Conservation (phyloP, 2,888 invertebrate genomes). For the Drosophila kambysellisi region DNA sequence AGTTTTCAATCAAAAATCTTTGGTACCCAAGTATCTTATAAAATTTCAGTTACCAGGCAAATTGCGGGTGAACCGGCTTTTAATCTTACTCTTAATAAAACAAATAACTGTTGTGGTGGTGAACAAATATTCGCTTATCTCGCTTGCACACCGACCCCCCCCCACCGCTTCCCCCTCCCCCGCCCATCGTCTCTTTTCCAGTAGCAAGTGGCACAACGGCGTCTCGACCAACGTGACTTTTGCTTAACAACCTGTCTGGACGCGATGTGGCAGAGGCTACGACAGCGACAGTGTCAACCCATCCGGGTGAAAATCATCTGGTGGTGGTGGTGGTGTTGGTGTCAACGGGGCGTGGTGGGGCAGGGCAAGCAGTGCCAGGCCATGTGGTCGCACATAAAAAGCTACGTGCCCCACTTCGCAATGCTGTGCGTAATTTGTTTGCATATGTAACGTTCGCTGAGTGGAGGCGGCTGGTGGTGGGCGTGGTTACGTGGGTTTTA, state of each 20-base stretch:
- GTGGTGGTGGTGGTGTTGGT: neutral
- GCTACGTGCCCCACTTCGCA: constrained; percentile 57
- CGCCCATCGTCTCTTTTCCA: constrained; percentile 35
- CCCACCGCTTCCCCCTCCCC: neutral
- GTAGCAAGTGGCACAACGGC: constrained; percentile 46
- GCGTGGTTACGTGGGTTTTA: constrained; percentile 7
- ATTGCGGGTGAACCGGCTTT: constrained; percentile 1
- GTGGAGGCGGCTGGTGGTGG: constrained; percentile 17
- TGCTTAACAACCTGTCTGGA: constrained; percentile 55
- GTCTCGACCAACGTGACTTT: constrained; percentile 63
- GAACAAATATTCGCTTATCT: constrained; percentile 60
- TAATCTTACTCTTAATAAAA: constrained; percentile 30
- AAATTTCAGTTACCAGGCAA: neutral
- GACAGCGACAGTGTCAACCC: constrained; percentile 60
- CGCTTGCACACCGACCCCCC: constrained; percentile 29
- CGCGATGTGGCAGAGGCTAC: constrained; percentile 4
- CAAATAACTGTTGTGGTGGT: constrained; percentile 44
- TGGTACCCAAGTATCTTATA: neutral
- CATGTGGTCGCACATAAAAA: constrained; percentile 60
- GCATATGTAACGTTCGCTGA: constrained; percentile 53
- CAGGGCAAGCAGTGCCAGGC: constrained; percentile 22
- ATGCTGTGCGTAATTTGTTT: constrained; percentile 58
- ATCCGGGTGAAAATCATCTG: constrained; percentile 47
- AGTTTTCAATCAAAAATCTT: neutral
- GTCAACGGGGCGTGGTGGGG: constrained; percentile 7